Evolutionary conservation across 37 sponge, comb jelly and placozoan genomes (phyloP).

Genomic region (Halichondria panicea): DNA sequence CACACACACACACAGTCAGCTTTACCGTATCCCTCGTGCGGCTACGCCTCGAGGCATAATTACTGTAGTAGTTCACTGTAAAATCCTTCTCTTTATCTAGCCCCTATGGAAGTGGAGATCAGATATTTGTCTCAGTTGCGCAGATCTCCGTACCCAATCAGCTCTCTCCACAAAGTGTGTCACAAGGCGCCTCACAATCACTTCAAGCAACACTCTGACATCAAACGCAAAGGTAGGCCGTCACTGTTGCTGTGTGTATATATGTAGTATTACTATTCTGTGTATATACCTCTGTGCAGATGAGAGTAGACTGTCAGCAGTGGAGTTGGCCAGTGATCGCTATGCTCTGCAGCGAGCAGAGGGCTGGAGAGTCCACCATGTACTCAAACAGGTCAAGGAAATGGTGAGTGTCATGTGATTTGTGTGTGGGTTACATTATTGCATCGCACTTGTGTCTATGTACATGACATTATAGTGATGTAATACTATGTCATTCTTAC

Average conservation of each 20-base stretch:
- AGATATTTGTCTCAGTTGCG: slow-evolving; percentile 36
- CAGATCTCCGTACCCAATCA: slow-evolving; percentile 41
- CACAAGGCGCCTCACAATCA: slow-evolving; percentile 43
- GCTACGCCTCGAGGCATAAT: too few species aligned
- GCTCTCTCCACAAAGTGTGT: slow-evolving; percentile 8
- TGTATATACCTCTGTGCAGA: slow-evolving; percentile 5
- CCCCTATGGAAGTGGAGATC: slow-evolving; percentile 22
- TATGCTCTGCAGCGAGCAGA: slow-evolving; percentile 8
- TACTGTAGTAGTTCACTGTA: too few species aligned
- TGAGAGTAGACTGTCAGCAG: neutral
- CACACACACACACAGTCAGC: too few species aligned
- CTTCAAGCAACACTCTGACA: slow-evolving; percentile 53
- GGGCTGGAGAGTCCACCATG: slow-evolving; percentile 47
- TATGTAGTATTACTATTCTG: neutral
- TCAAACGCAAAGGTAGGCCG: slow-evolving; percentile 53
- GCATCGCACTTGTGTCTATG: neutral
- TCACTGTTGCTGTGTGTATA: neutral
- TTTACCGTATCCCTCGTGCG: too few species aligned
- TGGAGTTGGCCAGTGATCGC: slow-evolving; percentile 7
- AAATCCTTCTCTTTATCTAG: neutral
- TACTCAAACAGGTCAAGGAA: slow-evolving; percentile 23
- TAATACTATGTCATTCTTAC: neutral
- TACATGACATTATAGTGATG: too few species aligned
- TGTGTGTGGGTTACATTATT: neutral
- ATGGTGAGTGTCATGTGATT: slow-evolving; percentile 29